These are phyloP conservation scores for Pachypanchax playfairii DNA, from an alignment of 2,113 vertebrate species.

Conservation along the genomic window DNA sequence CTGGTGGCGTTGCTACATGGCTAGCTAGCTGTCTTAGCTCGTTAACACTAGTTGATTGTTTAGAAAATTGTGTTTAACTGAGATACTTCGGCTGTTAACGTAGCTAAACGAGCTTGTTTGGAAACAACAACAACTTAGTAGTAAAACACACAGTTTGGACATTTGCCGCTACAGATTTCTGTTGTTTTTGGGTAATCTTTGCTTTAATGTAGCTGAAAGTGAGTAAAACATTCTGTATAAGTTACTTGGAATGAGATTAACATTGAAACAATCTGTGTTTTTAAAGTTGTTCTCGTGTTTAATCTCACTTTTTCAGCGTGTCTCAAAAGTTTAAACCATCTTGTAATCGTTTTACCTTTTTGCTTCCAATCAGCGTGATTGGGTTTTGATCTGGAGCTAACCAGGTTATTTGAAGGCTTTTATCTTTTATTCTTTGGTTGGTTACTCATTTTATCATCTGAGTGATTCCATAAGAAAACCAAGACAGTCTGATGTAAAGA, in stretches of 20 bases:
- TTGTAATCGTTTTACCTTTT: too few species aligned
- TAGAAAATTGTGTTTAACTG: background rate
- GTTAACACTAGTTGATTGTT: slow-evolving; percentile 42
- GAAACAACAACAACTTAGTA: slow-evolving; percentile 32
- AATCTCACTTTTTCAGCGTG: too few species aligned
- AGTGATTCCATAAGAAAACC: too few species aligned
- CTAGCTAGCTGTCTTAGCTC: slow-evolving; percentile 52
- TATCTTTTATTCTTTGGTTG: too few species aligned
- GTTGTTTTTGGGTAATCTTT: background rate
- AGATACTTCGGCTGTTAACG: slow-evolving; percentile 21
- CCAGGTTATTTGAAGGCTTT: too few species aligned
- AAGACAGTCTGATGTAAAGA: too few species aligned
- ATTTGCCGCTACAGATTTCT: background rate
- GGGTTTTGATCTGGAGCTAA: too few species aligned
- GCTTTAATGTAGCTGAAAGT: background rate
- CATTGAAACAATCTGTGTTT: too few species aligned
- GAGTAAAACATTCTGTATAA: background rate
- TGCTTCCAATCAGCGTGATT: background rate
- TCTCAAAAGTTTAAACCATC: too few species aligned
- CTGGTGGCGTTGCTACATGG: slow-evolving; percentile 64
- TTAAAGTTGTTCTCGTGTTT: too few species aligned
- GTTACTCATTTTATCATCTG: too few species aligned
- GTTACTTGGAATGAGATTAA: too few species aligned
- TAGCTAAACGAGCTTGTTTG: slow-evolving; percentile 12
- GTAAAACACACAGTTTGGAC: slow-evolving; percentile 30